Conservation (phyloP, 30 jellyfish, hydroid and myxozoan genomes). For the Pelagia noctiluca region DNA sequence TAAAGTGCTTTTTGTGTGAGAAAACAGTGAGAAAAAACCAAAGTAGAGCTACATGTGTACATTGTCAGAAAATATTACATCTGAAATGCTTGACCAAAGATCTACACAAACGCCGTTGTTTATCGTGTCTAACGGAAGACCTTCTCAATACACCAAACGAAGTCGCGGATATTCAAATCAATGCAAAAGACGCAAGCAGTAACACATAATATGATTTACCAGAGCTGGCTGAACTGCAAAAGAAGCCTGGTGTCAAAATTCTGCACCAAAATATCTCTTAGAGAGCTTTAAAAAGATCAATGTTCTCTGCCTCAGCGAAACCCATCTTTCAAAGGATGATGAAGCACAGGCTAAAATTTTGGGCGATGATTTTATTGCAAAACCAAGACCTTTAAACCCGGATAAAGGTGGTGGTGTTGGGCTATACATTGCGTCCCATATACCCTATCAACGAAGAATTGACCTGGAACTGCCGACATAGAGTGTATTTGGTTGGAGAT, state of each 20-base stretch:
- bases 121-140: constrained; percentile 7
- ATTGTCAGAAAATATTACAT: not conserved
- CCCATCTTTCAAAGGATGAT: constrained; percentile 16
- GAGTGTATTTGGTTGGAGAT: constrained; percentile 62
- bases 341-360: constrained; percentile 30
- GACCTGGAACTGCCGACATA: constrained; percentile 14
- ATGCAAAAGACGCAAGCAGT: not conserved
- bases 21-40: constrained; percentile 39
- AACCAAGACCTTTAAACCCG: constrained; percentile 46
- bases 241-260: constrained; percentile 2
- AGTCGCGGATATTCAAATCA: not conserved
- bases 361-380: constrained; percentile 32
- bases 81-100: constrained; percentile 22
- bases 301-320: constrained; percentile 20
- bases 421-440: not conserved
- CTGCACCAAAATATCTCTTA: constrained; percentile 15
- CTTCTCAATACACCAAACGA: constrained; percentile 24
- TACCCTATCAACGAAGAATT: constrained; percentile 5
- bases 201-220: constrained; percentile 3
- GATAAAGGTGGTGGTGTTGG: constrained; percentile 43
- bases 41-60: constrained; percentile 29
- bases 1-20: constrained; percentile 3
- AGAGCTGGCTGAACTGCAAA: constrained; percentile 10
- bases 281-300: constrained; percentile 35
- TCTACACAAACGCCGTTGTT: not conserved